Evolutionary conservation across 2,113 vertebrate genomes (phyloP), one percentile per base, ranked within the genome.

Genomic region (Mustela nigripes): DNA sequence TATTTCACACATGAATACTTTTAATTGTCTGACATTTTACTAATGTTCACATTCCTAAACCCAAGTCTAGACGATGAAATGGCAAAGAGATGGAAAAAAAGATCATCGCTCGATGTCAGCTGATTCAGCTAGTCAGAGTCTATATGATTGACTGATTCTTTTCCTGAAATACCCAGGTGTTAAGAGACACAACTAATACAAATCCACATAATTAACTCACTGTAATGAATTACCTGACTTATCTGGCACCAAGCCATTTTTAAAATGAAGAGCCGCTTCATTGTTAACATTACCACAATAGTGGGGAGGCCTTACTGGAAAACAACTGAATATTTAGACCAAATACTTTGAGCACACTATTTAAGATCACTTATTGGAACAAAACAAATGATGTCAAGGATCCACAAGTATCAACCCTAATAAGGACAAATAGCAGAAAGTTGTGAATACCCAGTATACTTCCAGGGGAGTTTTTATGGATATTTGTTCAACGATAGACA

Each of bases 1-100:
- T 93, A 87, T 97, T 97, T 94, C 85, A 94, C 78, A 97, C 89
- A 94, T 96, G 94, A 97, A 80, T 97, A 97, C 15, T 86, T 93
- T 83, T 67, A 36, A 92, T 58, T 91, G 42, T 67, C 92, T 86
- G 67, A 81, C 96, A 91, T 91, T 96, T 94, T 96, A 76, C 69
- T 96, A 95, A 91, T 90, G 81, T 83, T 62, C 60, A 76, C 33
- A 71, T 88, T 36, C 22, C 50, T 60, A 81, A 89, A 94, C 22
- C 3, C 53, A 88, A 69, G 42, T 92, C 24, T 84, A 86, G 80
- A 95, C 80, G 56, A 69, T 84, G 11, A 63, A 83, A 79, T 93
- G 12, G 42, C 39, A 96, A 89, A 94, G 58, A 65, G 16, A 73
- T 19, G 18, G 5, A 45, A 71, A 45, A 53, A 65, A 28, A 0